Conservation (phyloP, 1,140 invertebrate genomes). For the Cydia splendana region DNA sequence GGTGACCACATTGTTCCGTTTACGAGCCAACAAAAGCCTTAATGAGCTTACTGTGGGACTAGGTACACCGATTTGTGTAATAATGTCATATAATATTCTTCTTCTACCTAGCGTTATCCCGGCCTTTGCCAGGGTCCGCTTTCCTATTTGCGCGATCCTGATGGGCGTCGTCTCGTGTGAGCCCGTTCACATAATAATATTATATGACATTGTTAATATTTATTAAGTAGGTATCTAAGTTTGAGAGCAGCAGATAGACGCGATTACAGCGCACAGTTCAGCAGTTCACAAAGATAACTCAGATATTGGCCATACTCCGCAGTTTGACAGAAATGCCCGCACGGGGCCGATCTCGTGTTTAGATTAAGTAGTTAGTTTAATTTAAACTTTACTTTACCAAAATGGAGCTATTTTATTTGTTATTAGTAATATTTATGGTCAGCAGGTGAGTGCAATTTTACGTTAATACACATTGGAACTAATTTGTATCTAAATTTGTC, state of each 20-base stretch:
- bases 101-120: no score
- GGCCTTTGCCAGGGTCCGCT: no score
- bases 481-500: no score
- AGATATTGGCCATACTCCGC: slow-evolving; percentile 18
- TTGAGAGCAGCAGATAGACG: not conserved
- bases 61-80: no score
- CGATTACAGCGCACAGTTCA: slow-evolving; percentile 10
- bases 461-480: not conserved
- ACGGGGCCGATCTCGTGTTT: not conserved
- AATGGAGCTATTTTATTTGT: slow-evolving; percentile 22
- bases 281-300: not conserved
- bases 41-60: no score
- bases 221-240: not conserved
- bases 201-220: no score
- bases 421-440: not conserved
- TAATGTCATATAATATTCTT: no score
- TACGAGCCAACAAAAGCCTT: no score
- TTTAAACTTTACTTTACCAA: not conserved
- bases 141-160: no score
- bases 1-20: no score
- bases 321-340: slow-evolving; percentile 17
- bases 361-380: slow-evolving; percentile 5
- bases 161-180: no score
- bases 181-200: no score
- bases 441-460: slow-evolving; percentile 10